phyloP scores from a whole-genome alignment of 2,797 vertebrate species.

The Gymnopithys bicolor region DNA sequence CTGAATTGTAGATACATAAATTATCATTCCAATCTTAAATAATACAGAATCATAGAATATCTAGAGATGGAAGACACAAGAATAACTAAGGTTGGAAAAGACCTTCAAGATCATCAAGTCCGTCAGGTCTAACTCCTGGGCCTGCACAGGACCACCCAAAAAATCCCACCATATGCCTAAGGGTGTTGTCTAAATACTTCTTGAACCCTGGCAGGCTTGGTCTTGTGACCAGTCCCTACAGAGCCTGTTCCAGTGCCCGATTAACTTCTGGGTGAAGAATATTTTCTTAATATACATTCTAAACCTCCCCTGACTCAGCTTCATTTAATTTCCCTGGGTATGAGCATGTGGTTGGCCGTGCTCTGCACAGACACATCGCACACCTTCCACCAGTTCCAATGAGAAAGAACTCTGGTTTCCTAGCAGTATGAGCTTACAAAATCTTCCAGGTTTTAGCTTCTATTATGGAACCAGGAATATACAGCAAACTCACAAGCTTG shows the following conservation, averaged over 20 bases:
- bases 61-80: neutral
- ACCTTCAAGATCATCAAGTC: neutral
- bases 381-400: neutral
- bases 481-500: neutral
- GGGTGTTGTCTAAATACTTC: neutral
- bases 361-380: neutral
- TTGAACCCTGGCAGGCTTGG: neutral
- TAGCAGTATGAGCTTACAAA: neutral
- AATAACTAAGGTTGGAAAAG: neutral
- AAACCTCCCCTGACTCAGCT: neutral
- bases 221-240: neutral
- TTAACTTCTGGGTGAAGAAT: neutral
- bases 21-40: neutral
- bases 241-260: neutral
- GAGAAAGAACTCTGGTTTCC: neutral
- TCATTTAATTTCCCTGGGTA: neutral
- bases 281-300: neutral
- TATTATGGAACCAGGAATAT: neutral
- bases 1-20: neutral
- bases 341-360: neutral
- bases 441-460: neutral
- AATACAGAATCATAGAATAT: neutral
- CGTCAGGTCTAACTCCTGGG: neutral
- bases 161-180: neutral
- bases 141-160: neutral